These are phyloP conservation scores for Perccottus glenii DNA, from an alignment of 2,113 vertebrate genomes.

Conservation along the genomic window DNA sequence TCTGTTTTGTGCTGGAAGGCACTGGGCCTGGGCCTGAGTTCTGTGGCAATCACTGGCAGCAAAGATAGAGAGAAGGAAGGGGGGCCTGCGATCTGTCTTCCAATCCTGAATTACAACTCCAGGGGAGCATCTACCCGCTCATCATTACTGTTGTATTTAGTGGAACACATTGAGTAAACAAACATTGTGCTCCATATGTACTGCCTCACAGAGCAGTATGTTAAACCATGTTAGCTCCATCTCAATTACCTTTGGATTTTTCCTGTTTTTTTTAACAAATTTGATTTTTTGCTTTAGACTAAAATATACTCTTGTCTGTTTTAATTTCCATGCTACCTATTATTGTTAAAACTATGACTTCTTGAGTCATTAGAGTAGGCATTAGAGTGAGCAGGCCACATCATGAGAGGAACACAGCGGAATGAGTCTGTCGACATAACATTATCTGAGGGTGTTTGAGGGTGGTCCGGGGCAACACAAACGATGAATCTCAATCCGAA, in stretches of 20 bases:
- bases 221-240: constrained; percentile 44
- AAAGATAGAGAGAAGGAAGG: constrained; percentile 63
- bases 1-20: constrained; percentile 78
- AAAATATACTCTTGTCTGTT: neutral
- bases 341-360: neutral
- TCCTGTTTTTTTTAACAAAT: neutral
- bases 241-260: too few relatives aligned
- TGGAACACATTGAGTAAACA: constrained; percentile 59
- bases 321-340: neutral
- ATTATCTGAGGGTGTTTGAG: constrained; percentile 56
- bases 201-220: constrained; percentile 48
- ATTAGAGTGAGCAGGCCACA: constrained; percentile 38
- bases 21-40: constrained; percentile 55
- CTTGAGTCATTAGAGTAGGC: too few relatives aligned
- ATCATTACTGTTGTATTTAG: constrained; percentile 66
- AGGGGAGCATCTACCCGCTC: constrained; percentile 56
- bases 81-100: constrained; percentile 54
- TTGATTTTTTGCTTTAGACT: neutral
- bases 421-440: constrained; percentile 39
- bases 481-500: constrained; percentile 77
- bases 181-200: constrained; percentile 63
- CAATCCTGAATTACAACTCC: constrained; percentile 64
- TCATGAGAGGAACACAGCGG: constrained; percentile 53
- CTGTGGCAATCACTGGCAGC: constrained; percentile 66
- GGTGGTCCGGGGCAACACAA: constrained; percentile 53